These are phyloP conservation scores for Aphelenchoides avenae DNA, from an alignment of 1,140 invertebrate genomes.

Conservation along the genomic window DNA sequence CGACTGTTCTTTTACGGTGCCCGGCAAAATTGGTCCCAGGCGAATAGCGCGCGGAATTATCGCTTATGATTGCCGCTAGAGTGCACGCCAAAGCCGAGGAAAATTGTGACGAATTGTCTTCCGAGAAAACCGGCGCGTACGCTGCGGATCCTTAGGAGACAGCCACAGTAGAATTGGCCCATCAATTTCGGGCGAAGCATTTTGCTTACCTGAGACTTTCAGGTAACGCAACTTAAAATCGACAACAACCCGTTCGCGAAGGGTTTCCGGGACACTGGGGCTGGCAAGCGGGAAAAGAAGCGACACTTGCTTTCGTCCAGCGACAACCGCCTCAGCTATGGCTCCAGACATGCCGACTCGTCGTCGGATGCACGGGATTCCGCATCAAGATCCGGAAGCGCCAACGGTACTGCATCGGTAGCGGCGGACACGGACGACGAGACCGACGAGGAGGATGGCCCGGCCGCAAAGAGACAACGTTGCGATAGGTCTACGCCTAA, in stretches of 20 bases:
- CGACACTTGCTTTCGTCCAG: constrained; percentile 23
- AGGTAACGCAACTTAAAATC: constrained; percentile 86
- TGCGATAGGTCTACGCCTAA: too few relatives aligned
- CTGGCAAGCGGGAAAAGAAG: constrained; percentile 58
- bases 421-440: too few relatives aligned
- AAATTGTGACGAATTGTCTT: constrained; percentile 9
- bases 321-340: background rate
- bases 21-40: constrained; percentile 23
- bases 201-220: too few relatives aligned
- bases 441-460: background rate
- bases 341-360: background rate
- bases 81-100: constrained; percentile 1
- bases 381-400: too few relatives aligned
- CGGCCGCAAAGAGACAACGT: background rate
- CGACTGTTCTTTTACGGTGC: background rate
- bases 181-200: background rate
- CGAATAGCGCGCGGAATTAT: constrained; percentile 17
- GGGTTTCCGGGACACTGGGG: constrained; percentile 74
- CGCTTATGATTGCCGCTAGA: background rate
- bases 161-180: background rate
- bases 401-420: too few relatives aligned
- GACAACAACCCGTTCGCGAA: constrained; percentile 92
- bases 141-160: background rate
- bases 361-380: too few relatives aligned
- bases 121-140: too few relatives aligned